Conservation (phyloP, 1,140 invertebrate genomes). For the Zaprionus inermis region DNA sequence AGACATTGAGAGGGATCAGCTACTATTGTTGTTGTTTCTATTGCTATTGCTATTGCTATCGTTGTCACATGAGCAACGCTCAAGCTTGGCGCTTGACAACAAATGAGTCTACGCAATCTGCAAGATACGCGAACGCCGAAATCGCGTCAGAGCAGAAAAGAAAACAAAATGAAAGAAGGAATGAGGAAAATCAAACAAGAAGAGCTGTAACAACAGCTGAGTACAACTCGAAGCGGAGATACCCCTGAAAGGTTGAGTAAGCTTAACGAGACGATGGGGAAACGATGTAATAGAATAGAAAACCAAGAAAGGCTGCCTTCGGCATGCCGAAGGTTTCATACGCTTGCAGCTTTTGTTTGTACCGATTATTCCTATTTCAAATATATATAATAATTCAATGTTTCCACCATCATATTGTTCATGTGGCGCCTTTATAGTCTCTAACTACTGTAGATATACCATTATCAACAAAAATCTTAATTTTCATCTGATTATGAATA, state of each 20-base stretch:
- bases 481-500: too few relatives aligned
- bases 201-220: not conserved
- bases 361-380: too few relatives aligned
- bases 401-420: too few relatives aligned
- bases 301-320: too few relatives aligned
- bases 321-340: too few relatives aligned
- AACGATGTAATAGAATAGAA: not conserved
- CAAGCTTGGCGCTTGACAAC: slow-evolving; percentile 17
- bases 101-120: slow-evolving; percentile 19
- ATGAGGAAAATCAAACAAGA: not conserved
- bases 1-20: slow-evolving; percentile 9
- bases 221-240: not conserved
- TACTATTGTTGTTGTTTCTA: not conserved
- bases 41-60: not conserved
- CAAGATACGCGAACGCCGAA: slow-evolving; percentile 23
- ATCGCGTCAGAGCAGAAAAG: slow-evolving; percentile 7
- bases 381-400: too few relatives aligned
- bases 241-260: not conserved
- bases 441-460: too few relatives aligned
- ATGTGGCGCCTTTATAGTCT: too few relatives aligned
- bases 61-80: slow-evolving; percentile 26
- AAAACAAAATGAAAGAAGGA: not conserved
- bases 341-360: too few relatives aligned
- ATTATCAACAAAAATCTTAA: too few relatives aligned
- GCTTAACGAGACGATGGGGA: not conserved